A percentile compares a stretch with the other conserved stretches of the same genome.
These are phyloP conservation scores for Brachypalpus laphriformis DNA, from an alignment of 2,888 invertebrate genomes.

Conservation along the genomic window DNA sequence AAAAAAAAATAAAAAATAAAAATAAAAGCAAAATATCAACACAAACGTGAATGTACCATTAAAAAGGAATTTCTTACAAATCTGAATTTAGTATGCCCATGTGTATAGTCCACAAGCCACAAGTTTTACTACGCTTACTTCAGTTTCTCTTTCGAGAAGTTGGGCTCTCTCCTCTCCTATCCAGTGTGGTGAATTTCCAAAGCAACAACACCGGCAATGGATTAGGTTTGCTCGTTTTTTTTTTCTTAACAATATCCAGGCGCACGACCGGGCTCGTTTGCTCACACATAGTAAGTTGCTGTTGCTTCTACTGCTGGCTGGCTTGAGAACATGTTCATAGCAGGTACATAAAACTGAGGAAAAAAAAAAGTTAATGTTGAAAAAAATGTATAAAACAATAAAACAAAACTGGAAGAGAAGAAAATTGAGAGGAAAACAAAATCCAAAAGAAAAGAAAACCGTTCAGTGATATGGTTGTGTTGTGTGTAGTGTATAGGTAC, in stretches of 20 bases:
- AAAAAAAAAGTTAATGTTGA: background rate
- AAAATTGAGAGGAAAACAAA: slow-evolving; percentile 63
- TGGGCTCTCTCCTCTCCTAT: slow-evolving; percentile 31
- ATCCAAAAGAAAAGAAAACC: slow-evolving; percentile 68
- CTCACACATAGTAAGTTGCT: slow-evolving; percentile 53
- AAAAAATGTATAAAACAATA: background rate
- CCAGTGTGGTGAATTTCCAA: slow-evolving; percentile 68
- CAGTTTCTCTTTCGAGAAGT: slow-evolving; percentile 11
- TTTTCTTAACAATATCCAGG: slow-evolving; percentile 54
- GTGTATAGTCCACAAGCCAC: slow-evolving; percentile 60
- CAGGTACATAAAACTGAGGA: slow-evolving; percentile 43
- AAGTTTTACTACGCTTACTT: slow-evolving; percentile 39
- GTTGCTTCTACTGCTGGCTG: slow-evolving; percentile 22
- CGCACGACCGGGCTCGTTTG: slow-evolving; percentile 66
- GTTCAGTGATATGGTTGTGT: slow-evolving; percentile 55
- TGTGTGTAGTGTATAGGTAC: slow-evolving; percentile 42
- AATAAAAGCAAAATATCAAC: slow-evolving; percentile 4
- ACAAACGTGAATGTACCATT: slow-evolving; percentile 65
- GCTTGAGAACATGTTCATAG: slow-evolving; percentile 53
- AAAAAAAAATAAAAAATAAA: too few relatives aligned
- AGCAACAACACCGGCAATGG: slow-evolving; percentile 68
- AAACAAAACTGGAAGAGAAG: slow-evolving; percentile 55
- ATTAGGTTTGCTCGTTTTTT: background rate
- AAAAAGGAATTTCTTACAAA: slow-evolving; percentile 74
- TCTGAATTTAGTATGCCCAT: slow-evolving; percentile 69